A percentile compares a stretch with the other conserved stretches of the same genome.
phyloP scores from a whole-genome alignment of 2,888 invertebrate genomes.

The Drosophila paracracens region DNA sequence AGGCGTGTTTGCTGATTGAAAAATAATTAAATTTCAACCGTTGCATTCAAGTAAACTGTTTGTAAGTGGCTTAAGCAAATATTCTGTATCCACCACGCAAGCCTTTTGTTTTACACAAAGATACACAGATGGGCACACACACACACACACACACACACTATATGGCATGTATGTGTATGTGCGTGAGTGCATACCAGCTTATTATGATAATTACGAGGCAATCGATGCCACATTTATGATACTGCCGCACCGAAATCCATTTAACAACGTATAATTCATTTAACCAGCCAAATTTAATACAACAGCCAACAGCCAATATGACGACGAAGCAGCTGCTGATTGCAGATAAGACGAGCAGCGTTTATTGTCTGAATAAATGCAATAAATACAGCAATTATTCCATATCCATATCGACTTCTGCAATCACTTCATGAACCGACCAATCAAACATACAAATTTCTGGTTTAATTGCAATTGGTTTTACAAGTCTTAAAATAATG shows the following conservation, averaged over 20 bases:
- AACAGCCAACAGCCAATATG: background rate
- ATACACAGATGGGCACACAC: background rate
- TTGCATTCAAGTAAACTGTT: constrained; percentile 17
- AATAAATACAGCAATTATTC: background rate
- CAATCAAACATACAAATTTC: background rate
- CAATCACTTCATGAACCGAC: background rate
- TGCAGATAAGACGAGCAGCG: constrained; percentile 29
- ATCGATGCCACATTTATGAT: constrained; percentile 59
- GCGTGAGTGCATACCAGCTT: constrained; percentile 33
- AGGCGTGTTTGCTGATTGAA: constrained; percentile 26
- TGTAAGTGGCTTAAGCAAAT: constrained; percentile 36
- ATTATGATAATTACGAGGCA: constrained; percentile 63
- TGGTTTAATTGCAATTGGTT: background rate
- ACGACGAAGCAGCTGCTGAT: constrained; percentile 29
- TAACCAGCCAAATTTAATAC: constrained; percentile 22
- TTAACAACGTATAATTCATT: constrained; percentile 60
- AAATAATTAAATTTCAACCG: constrained; percentile 32
- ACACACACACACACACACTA: background rate
- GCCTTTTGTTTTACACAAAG: constrained; percentile 20
- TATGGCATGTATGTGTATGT: background rate
- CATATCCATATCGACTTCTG: background rate
- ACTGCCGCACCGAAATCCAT: constrained; percentile 46
- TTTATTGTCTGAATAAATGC: constrained; percentile 10
- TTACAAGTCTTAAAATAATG: background rate
- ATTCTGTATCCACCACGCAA: constrained; percentile 29